These are phyloP conservation scores for Chymomyza amoena DNA, from an alignment of 2,888 invertebrate genomes.

Conservation along the genomic window DNA sequence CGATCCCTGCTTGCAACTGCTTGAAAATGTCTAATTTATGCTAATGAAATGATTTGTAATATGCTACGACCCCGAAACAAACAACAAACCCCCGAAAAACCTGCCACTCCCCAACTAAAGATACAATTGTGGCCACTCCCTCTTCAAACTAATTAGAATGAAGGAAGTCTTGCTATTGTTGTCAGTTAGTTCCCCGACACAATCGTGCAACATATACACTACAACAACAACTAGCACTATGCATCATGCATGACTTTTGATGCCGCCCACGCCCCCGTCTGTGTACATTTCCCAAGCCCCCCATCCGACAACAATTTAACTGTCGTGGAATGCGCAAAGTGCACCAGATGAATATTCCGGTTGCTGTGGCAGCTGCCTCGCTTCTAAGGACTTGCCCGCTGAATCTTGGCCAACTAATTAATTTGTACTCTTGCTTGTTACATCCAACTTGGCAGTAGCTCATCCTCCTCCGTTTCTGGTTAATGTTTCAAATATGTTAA, in stretches of 20 bases:
- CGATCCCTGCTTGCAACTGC: conserved; percentile 32
- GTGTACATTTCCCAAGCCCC: not conserved
- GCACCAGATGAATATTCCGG: conserved; percentile 13
- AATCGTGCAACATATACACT: not conserved
- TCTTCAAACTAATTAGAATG: conserved; percentile 47
- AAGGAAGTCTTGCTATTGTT: conserved; percentile 52
- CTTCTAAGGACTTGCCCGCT: conserved; percentile 21
- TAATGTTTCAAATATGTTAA: conserved; percentile 71
- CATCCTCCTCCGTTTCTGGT: conserved; percentile 44
- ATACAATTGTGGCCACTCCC: not conserved
- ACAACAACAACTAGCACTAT: not conserved
- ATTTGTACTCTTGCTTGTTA: conserved; percentile 54
- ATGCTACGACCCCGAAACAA: conserved; percentile 30
- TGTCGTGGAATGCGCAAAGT: not conserved
- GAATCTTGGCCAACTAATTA: conserved; percentile 59
- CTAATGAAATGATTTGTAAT: conserved; percentile 59
- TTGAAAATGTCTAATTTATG: conserved; percentile 54
- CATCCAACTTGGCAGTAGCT: conserved; percentile 3
- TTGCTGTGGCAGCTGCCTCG: conserved; percentile 11
- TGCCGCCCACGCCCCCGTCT: not conserved
- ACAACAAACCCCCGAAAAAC: not conserved
- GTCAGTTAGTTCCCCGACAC: not conserved
- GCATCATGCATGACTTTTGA: not conserved
- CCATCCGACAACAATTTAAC: not conserved
- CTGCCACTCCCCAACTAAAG: not conserved